A percentile compares a stretch with the other conserved stretches of the same genome.
Conservation (phyloP, 2,888 invertebrate genomes). For the Mallateleia sp. region DNA sequence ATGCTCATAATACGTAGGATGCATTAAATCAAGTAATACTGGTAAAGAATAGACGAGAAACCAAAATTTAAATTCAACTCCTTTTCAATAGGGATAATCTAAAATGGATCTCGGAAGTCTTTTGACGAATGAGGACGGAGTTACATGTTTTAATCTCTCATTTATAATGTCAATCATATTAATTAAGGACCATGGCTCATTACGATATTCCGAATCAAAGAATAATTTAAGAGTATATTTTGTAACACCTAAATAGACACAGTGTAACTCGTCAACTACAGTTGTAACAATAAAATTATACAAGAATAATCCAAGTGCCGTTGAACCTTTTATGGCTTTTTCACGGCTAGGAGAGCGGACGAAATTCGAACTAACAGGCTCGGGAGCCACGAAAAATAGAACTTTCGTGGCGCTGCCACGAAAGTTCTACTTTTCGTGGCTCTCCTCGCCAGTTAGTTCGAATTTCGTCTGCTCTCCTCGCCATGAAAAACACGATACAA, state of each 20-base stretch:
- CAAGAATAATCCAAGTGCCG: slow-evolving; percentile 47
- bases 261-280: slow-evolving; percentile 73
- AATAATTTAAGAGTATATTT: slow-evolving; percentile 57
- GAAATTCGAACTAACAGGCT: too few relatives aligned
- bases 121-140: slow-evolving; percentile 25
- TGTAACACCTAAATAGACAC: slow-evolving; percentile 68
- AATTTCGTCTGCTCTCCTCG: too few relatives aligned
- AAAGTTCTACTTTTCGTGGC: too few relatives aligned
- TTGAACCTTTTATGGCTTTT: slow-evolving; percentile 70
- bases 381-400: too few relatives aligned
- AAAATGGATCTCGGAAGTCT: neutral
- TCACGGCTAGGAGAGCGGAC: neutral
- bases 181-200: neutral
- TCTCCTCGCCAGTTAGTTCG: too few relatives aligned
- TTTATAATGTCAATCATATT: neutral
- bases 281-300: slow-evolving; percentile 64
- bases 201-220: slow-evolving; percentile 42
- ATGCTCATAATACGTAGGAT: slow-evolving; percentile 14
- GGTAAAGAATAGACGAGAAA: slow-evolving; percentile 21
- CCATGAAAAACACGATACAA: too few relatives aligned
- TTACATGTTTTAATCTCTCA: neutral
- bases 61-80: slow-evolving; percentile 16
- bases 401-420: too few relatives aligned
- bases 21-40: neutral
- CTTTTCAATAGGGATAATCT: slow-evolving; percentile 5